A percentile compares a stretch with the other conserved stretches of the same genome.
These are phyloP conservation scores for Pachycephus smyrnensis DNA, from an alignment of 2,888 invertebrate genomes.

Conservation along the genomic window DNA sequence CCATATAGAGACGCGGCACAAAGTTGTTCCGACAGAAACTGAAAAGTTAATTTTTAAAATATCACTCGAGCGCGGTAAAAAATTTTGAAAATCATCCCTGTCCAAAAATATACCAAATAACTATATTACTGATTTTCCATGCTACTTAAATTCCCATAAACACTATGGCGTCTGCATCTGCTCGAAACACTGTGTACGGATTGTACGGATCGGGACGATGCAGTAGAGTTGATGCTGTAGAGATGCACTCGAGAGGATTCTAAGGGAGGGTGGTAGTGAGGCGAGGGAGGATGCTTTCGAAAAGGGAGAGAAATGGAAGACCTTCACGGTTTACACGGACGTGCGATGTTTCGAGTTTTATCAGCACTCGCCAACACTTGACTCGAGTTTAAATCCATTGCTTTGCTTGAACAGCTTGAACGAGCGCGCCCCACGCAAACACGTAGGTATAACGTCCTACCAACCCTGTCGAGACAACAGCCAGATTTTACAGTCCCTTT, in stretches of 20 bases:
- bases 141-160: too few relatives aligned
- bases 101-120: too few relatives aligned
- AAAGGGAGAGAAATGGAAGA: slow-evolving; percentile 17
- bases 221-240: background rate
- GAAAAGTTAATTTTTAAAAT: too few relatives aligned
- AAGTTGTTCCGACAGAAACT: too few relatives aligned
- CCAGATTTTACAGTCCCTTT: slow-evolving; percentile 35
- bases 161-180: too few relatives aligned
- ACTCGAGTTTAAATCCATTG: slow-evolving; percentile 53
- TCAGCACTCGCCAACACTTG: slow-evolving; percentile 51
- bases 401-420: slow-evolving; percentile 36
- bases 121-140: too few relatives aligned
- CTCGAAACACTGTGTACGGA: too few relatives aligned
- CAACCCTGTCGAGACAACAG: slow-evolving; percentile 33
- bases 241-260: slow-evolving; percentile 15
- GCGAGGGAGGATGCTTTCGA: background rate
- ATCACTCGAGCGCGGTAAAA: too few relatives aligned
- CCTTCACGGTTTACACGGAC: slow-evolving; percentile 40
- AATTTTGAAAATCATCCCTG: too few relatives aligned
- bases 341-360: slow-evolving; percentile 52
- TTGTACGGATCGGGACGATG: background rate
- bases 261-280: background rate
- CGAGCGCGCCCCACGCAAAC: slow-evolving; percentile 22
- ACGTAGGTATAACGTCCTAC: slow-evolving; percentile 9
- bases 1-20: too few relatives aligned